Evolutionary conservation across 2,113 vertebrate species (phyloP).

Genomic region (Sceloporus undulatus): DNA sequence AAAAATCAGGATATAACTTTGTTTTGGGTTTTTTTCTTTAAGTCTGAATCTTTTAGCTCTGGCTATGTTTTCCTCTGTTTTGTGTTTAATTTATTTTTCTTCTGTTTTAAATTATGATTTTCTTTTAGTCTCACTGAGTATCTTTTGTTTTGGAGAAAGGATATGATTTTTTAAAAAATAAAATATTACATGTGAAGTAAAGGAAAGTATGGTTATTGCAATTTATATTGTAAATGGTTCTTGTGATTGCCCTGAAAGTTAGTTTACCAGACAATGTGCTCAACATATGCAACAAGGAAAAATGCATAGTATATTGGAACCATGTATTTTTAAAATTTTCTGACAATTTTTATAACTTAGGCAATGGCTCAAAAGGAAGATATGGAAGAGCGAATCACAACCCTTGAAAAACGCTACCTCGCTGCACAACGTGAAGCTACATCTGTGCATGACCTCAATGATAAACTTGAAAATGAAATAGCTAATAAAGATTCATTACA

Average conservation of each 20-base stretch:
- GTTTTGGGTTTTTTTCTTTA: too few relatives aligned
- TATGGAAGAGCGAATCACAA: slow-evolving; percentile 99
- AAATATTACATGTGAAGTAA: not conserved
- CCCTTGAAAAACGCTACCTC: slow-evolving; percentile 98
- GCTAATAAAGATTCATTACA: slow-evolving; percentile 95
- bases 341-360: slow-evolving; percentile 66
- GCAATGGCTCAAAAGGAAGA: slow-evolving; percentile 98
- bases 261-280: not conserved
- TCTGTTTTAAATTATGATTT: not conserved
- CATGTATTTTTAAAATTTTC: not conserved
- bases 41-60: too few relatives aligned
- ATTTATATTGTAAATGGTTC: not conserved
- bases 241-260: not conserved
- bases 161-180: not conserved
- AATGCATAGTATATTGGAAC: not conserved
- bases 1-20: too few relatives aligned
- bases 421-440: slow-evolving; percentile 96
- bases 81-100: not conserved
- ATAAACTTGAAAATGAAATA: slow-evolving; percentile 98
- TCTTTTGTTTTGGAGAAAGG: not conserved
- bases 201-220: not conserved
- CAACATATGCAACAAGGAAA: not conserved
- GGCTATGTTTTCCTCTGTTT: not conserved
- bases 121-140: not conserved
- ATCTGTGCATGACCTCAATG: slow-evolving; percentile 97